Conservation (phyloP, 2,113 vertebrate genomes). For the Empidonax alnorum region DNA sequence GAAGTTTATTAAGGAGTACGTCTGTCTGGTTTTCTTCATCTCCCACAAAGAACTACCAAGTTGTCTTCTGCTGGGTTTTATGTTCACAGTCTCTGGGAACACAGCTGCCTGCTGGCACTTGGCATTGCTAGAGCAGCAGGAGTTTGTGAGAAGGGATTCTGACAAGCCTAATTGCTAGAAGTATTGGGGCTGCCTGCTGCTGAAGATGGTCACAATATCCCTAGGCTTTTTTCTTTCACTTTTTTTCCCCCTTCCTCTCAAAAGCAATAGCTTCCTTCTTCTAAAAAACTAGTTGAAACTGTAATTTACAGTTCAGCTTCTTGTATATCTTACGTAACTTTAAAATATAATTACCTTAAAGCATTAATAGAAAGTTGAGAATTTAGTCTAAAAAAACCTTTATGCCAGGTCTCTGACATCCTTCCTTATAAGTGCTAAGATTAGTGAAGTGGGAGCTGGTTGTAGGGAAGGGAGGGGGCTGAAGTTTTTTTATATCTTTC, state of each 20-base stretch:
- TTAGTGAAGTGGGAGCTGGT: not conserved
- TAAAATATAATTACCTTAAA: not conserved
- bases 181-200: slow-evolving; percentile 13
- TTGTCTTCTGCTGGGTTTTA: slow-evolving; percentile 39
- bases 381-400: not conserved
- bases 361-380: not conserved
- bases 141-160: not conserved
- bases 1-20: slow-evolving; percentile 4
- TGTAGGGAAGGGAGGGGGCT: not conserved
- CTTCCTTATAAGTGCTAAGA: not conserved
- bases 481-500: slow-evolving; percentile 13
- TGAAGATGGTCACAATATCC: not conserved
- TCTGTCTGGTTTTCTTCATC: not conserved
- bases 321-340: not conserved
- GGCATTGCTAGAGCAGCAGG: slow-evolving; percentile 9
- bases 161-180: slow-evolving; percentile 27
- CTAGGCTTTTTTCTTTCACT: not conserved
- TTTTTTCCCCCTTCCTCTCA: not conserved
- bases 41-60: not conserved
- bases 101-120: slow-evolving; percentile 18
- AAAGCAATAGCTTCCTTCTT: not conserved
- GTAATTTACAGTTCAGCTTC: not conserved
- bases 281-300: not conserved
- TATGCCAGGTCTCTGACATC: not conserved
- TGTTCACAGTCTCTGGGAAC: not conserved